phyloP scores from a whole-genome alignment of 2,797 vertebrate genomes.

The Zalophus californianus region DNA sequence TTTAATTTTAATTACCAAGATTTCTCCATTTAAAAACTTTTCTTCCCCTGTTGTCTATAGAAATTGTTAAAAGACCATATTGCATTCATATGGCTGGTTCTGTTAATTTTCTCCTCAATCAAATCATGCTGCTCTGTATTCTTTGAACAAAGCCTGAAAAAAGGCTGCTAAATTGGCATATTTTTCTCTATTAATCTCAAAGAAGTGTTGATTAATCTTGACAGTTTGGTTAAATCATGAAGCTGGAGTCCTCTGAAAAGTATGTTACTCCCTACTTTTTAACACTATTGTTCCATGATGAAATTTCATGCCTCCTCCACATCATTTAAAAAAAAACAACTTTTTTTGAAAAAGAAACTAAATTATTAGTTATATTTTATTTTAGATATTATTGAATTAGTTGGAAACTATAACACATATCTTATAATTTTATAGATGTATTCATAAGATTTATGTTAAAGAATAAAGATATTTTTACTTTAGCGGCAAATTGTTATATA shows the following conservation, averaged over 20 bases:
- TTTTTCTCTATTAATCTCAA: slow-evolving; percentile 76
- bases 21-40: background rate
- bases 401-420: background rate
- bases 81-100: slow-evolving; percentile 50
- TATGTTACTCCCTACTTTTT: slow-evolving; percentile 36
- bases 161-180: slow-evolving; percentile 69
- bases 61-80: background rate
- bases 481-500: background rate
- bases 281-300: background rate
- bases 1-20: slow-evolving; percentile 20
- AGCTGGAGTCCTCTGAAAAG: slow-evolving; percentile 66
- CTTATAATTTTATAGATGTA: slow-evolving; percentile 19
- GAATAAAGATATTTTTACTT: slow-evolving; percentile 34
- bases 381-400: background rate
- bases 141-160: slow-evolving; percentile 46
- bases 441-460: slow-evolving; percentile 46
- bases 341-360: background rate
- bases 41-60: background rate
- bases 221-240: slow-evolving; percentile 69
- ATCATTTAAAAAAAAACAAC: slow-evolving; percentile 11
- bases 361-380: slow-evolving; percentile 11
- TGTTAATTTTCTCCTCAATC: slow-evolving; percentile 64
- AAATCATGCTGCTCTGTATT: slow-evolving; percentile 62
- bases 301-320: slow-evolving; percentile 1
- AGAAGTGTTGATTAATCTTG: slow-evolving; percentile 70